phyloP scores from a whole-genome alignment of 2,113 vertebrate species.

The Macrotus californicus region DNA sequence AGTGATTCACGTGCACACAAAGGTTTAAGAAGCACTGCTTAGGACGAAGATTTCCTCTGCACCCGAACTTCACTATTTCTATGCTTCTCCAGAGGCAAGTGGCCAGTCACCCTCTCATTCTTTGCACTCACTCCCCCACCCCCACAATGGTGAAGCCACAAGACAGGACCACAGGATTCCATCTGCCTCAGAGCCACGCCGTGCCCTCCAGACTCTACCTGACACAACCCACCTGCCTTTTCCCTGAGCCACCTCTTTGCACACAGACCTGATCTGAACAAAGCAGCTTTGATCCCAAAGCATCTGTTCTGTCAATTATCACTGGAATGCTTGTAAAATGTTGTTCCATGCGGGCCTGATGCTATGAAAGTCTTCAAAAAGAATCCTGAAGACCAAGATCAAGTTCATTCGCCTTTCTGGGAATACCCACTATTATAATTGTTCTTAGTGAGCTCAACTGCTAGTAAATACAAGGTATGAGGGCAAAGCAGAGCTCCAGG shows the following conservation, averaged over 20 bases:
- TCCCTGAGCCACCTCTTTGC: background rate
- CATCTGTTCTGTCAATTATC: background rate
- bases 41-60: background rate
- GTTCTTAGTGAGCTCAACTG: background rate
- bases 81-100: background rate
- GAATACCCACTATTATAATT: background rate
- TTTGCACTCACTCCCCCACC: background rate
- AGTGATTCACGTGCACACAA: background rate
- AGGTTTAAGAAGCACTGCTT: background rate
- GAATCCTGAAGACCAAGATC: background rate
- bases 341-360: background rate
- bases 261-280: background rate
- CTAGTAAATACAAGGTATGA: background rate
- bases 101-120: background rate
- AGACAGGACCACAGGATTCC: background rate
- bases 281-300: background rate
- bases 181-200: background rate
- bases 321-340: background rate
- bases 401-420: background rate
- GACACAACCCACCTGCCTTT: background rate
- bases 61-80: background rate
- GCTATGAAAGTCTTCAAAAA: background rate
- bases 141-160: background rate
- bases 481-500: background rate
- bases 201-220: background rate